These are phyloP conservation scores for Choristoneura rosaceana DNA, from an alignment of 2,888 invertebrate species.

Conservation along the genomic window DNA sequence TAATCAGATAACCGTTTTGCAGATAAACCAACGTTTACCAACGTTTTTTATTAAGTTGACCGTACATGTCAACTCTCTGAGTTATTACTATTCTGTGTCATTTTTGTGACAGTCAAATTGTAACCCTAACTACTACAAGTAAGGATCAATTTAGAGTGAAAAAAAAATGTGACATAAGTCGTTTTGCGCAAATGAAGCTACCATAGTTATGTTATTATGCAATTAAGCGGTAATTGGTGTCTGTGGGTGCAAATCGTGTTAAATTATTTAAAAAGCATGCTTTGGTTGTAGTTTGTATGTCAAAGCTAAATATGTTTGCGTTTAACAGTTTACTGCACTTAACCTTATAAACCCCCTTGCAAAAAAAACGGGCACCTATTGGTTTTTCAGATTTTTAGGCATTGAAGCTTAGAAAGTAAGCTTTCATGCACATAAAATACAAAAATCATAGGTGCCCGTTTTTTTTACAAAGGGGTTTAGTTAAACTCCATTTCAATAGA, in stretches of 20 bases:
- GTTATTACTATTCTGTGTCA: not conserved
- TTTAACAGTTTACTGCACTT: not conserved
- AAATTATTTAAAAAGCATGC: conserved; percentile 25
- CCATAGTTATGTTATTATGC: conserved; percentile 21
- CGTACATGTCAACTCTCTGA: not conserved
- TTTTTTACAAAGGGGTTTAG: too few species aligned
- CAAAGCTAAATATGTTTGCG: not conserved
- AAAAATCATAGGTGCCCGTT: too few species aligned
- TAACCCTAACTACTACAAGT: not conserved
- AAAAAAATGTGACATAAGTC: not conserved
- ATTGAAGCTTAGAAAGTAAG: too few species aligned
- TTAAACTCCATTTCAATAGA: too few species aligned
- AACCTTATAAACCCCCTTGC: too few species aligned
- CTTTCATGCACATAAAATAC: too few species aligned
- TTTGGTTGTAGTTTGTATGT: conserved; percentile 22
- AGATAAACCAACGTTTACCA: conserved; percentile 2
- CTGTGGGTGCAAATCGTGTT: conserved; percentile 17
- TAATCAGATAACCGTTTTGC: conserved; percentile 14
- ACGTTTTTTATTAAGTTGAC: not conserved
- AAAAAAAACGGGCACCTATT: too few species aligned
- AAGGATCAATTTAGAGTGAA: not conserved
- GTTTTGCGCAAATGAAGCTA: not conserved
- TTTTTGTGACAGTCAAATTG: not conserved
- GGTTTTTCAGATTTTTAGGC: too few species aligned
- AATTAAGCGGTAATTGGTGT: conserved; percentile 29